A percentile compares a stretch with the other conserved stretches of the same genome.
Conservation (phyloP, 2,797 vertebrate species). For the Limosa lapponica region DNA sequence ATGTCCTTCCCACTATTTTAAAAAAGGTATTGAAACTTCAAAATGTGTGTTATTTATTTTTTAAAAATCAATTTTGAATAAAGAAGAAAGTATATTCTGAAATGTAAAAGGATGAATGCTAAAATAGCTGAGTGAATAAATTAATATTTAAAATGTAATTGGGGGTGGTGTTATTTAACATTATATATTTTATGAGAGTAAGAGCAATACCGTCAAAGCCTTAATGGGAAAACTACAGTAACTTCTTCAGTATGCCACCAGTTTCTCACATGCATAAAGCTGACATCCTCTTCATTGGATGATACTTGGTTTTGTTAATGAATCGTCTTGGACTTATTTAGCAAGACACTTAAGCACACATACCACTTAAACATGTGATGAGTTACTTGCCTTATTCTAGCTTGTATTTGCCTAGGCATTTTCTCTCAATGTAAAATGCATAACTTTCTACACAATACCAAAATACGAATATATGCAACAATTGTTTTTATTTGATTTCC, state of each 20-base stretch:
- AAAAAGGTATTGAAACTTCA: neutral
- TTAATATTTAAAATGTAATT: neutral
- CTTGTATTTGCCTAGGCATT: neutral
- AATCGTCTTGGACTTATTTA: neutral
- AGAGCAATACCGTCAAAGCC: neutral
- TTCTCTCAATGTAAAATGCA: neutral
- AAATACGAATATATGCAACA: neutral
- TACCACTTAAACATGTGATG: neutral
- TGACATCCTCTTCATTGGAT: neutral
- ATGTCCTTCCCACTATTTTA: neutral
- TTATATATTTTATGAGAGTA: neutral
- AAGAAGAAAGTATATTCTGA: neutral
- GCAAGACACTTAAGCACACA: neutral
- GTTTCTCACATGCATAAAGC: neutral
- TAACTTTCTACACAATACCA: neutral
- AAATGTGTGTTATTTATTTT: neutral
- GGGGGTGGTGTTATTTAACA: neutral
- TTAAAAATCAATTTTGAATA: neutral
- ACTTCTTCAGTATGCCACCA: neutral
- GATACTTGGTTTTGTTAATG: neutral
- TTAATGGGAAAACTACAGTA: neutral
- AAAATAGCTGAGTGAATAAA: neutral
- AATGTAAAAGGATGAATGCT: neutral
- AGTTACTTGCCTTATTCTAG: neutral
- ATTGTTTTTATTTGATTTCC: neutral